Conservation (phyloP, 1,140 invertebrate species). For the Calycopis cecrops region DNA sequence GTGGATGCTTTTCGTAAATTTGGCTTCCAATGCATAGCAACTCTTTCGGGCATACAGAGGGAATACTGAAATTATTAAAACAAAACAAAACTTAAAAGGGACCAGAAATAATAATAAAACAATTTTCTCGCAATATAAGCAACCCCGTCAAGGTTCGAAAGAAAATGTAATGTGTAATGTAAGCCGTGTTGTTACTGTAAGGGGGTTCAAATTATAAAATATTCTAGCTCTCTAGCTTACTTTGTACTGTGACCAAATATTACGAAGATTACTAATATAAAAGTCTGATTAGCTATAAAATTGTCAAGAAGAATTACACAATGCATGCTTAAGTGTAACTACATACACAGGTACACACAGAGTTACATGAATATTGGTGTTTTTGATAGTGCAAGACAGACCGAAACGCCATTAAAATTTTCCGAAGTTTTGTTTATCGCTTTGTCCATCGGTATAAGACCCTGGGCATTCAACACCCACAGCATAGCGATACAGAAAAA, state of each 20-base stretch:
- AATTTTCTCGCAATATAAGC: constrained; percentile 6
- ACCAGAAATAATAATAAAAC: constrained; percentile 35
- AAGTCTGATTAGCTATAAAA: constrained; percentile 30
- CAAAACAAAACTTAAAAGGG: constrained; percentile 68
- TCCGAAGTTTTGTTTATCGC: constrained; percentile 67
- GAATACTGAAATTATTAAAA: constrained; percentile 72
- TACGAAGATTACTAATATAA: constrained; percentile 21
- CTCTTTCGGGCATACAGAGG: constrained; percentile 75
- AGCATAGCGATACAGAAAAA: constrained; percentile 51
- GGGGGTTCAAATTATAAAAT: neutral
- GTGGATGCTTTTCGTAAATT: constrained; percentile 71
- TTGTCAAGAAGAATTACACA: constrained; percentile 45
- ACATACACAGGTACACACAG: constrained; percentile 58
- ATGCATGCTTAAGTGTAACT: constrained; percentile 61
- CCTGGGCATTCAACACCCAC: constrained; percentile 54
- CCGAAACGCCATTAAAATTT: constrained; percentile 63
- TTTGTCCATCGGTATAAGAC: constrained; percentile 69
- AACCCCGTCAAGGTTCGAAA: neutral
- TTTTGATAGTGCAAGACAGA: constrained; percentile 65
- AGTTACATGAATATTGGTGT: constrained; percentile 52
- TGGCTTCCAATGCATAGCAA: constrained; percentile 73
- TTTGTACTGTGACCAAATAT: constrained; percentile 21
- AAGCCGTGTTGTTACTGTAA: neutral
- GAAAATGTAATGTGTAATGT: constrained; percentile 3
- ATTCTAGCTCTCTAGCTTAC: constrained; percentile 38